A percentile compares a stretch with the other conserved stretches of the same genome.
These are phyloP conservation scores for Phainopepla nitens DNA, from an alignment of 2,113 vertebrate species.

Conservation along the genomic window DNA sequence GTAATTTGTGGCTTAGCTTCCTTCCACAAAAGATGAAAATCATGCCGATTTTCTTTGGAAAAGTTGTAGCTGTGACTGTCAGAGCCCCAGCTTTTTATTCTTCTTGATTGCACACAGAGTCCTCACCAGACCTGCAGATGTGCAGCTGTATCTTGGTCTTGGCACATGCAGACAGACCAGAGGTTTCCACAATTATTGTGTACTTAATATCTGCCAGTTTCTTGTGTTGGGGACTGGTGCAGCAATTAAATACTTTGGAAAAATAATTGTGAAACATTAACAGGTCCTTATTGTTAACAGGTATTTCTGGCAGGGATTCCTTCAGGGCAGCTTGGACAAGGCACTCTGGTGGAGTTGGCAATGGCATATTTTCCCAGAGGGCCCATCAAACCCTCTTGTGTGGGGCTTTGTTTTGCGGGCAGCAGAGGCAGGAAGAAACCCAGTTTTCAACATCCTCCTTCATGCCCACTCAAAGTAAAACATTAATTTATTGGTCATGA, in stretches of 20 bases:
- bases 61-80: not conserved
- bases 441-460: slow-evolving; percentile 8
- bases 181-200: not conserved
- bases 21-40: not conserved
- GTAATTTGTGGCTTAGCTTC: not conserved
- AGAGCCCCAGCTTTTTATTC: not conserved
- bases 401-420: slow-evolving; percentile 9
- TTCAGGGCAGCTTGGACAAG: slow-evolving; percentile 41
- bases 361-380: slow-evolving; percentile 26
- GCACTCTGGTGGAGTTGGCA: not conserved
- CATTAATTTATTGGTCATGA: not conserved
- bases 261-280: slow-evolving; percentile 58
- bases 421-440: slow-evolving; percentile 6
- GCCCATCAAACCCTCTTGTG: slow-evolving; percentile 7
- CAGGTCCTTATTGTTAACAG: slow-evolving; percentile 62
- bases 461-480: not conserved
- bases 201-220: not conserved
- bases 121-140: not conserved
- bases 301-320: slow-evolving; percentile 48
- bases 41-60: not conserved
- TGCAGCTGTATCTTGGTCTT: not conserved
- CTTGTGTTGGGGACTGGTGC: not conserved
- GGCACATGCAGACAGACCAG: not conserved
- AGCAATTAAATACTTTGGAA: slow-evolving; percentile 46
- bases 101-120: not conserved